A percentile compares a stretch with the other conserved stretches of the same genome.
These are phyloP conservation scores for Calyptomena viridis DNA, from an alignment of 2,113 vertebrate species.

Conservation along the genomic window DNA sequence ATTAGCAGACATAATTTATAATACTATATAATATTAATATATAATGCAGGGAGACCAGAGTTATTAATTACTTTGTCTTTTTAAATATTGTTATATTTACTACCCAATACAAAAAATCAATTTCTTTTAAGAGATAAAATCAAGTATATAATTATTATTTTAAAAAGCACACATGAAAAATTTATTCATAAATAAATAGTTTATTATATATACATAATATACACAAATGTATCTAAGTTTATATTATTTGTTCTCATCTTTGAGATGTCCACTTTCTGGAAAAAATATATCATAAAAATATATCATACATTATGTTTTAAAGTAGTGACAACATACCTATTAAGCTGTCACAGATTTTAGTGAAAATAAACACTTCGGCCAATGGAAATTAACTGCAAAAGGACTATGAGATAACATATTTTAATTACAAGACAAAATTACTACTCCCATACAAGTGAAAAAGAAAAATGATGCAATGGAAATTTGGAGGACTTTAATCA, in stretches of 20 bases:
- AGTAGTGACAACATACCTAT: background rate
- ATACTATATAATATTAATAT: background rate
- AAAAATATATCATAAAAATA: background rate
- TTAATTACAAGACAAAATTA: background rate
- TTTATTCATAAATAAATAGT: background rate
- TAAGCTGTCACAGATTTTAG: background rate
- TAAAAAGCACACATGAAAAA: background rate
- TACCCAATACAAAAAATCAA: background rate
- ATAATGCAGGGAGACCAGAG: background rate
- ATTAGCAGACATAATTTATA: background rate
- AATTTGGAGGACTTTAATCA: background rate
- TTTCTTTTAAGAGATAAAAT: background rate
- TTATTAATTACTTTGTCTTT: background rate
- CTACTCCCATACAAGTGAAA: background rate
- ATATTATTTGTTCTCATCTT: background rate
- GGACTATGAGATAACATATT: background rate
- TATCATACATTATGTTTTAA: background rate
- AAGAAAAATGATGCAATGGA: background rate
- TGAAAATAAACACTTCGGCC: background rate
- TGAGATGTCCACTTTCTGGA: background rate
- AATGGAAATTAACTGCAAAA: background rate
- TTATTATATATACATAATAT: background rate
- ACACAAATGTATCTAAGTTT: background rate
- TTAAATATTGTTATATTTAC: background rate
- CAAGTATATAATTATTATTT: background rate